Conservation (phyloP, 2,797 vertebrate species). For the Streptopelia turtur region DNA sequence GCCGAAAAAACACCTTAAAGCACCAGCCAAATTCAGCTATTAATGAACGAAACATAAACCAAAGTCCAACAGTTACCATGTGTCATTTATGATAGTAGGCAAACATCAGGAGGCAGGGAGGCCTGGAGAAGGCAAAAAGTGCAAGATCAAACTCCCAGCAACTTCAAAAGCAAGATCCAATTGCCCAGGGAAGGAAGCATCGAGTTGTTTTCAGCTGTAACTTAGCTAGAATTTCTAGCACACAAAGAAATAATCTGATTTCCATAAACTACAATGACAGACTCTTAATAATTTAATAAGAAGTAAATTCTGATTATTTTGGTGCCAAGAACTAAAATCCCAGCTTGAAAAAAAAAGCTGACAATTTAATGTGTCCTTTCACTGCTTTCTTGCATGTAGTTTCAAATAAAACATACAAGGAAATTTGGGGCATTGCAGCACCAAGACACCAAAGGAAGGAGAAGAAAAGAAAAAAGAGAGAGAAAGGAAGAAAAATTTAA, state of each 20-base stretch:
- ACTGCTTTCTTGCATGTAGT: not conserved
- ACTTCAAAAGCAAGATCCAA: not conserved
- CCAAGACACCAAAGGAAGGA: not conserved
- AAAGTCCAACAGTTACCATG: not conserved
- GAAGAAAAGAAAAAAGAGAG: not conserved
- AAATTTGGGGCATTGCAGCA: not conserved
- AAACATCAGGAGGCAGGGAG: not conserved
- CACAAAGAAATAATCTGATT: not conserved
- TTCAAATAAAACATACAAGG: not conserved
- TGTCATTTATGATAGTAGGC: not conserved
- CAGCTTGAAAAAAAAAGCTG: not conserved
- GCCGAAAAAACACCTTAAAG: not conserved
- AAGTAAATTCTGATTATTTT: not conserved
- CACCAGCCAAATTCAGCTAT: not conserved
- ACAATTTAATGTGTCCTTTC: not conserved
- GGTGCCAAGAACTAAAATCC: not conserved
- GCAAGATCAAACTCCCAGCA: not conserved
- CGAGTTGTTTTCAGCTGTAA: not conserved
- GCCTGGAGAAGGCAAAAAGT: not conserved
- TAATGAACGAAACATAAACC: not conserved
- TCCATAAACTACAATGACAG: not conserved
- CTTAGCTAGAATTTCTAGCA: not conserved
- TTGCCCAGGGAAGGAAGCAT: fast-evolving
- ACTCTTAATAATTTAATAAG: not conserved
- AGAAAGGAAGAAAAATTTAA: not conserved